Evolutionary conservation across 2,113 vertebrate species (phyloP).

Genomic region (Channa maculata): DNA sequence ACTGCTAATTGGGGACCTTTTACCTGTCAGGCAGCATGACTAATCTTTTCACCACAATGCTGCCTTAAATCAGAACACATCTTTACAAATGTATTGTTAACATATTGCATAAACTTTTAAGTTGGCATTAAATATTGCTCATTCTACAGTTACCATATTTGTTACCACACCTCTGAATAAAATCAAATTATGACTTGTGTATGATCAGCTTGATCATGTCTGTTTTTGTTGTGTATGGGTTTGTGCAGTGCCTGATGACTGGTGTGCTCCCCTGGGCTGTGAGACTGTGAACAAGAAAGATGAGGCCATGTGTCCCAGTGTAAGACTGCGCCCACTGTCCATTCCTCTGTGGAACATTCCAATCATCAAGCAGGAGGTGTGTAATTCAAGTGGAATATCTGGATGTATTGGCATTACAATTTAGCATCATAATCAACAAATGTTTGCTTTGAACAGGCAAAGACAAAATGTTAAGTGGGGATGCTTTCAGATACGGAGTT

Average conservation of each 20-base stretch:
- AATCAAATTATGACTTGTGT: background rate
- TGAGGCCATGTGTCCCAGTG: slow-evolving; percentile 15
- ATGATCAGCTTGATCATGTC: background rate
- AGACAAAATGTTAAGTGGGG: too few relatives aligned
- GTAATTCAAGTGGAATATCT: slow-evolving; percentile 6
- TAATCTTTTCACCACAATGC: too few relatives aligned
- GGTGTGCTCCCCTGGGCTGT: slow-evolving; percentile 68
- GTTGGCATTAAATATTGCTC: too few relatives aligned
- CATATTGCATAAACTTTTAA: too few relatives aligned
- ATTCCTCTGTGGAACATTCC: slow-evolving; percentile 62
- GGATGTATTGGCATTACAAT: background rate
- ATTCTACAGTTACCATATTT: background rate
- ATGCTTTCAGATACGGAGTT: too few relatives aligned
- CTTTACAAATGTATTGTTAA: too few relatives aligned
- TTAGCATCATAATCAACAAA: background rate
- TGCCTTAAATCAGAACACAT: too few relatives aligned
- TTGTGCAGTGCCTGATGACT: slow-evolving; percentile 70
- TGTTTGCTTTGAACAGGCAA: too few relatives aligned
- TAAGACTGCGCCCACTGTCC: slow-evolving; percentile 51
- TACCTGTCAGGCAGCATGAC: too few relatives aligned
- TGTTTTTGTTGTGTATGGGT: background rate
- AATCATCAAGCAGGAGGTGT: slow-evolving; percentile 57
- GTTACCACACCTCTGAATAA: background rate
- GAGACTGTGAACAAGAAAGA: slow-evolving; percentile 41
- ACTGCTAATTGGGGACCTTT: too few relatives aligned